phyloP scores from a whole-genome alignment of 2,888 invertebrate species.

The Drosophila melanocephala region DNA sequence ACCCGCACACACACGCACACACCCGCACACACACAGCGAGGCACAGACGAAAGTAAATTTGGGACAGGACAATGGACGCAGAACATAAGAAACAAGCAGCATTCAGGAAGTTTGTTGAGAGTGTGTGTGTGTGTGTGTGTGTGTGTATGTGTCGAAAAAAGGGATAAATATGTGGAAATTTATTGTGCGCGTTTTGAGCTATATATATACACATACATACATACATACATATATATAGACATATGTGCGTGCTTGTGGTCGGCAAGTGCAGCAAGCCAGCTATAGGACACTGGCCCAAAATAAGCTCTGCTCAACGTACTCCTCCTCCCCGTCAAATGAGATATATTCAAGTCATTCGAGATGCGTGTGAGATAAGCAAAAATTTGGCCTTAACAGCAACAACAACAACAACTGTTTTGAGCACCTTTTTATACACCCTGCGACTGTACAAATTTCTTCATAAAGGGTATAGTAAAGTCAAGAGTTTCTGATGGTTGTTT shows the following conservation, averaged over 20 bases:
- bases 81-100: conserved; percentile 49
- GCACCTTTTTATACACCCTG: conserved; percentile 39
- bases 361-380: conserved; percentile 74
- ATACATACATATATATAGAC: background rate
- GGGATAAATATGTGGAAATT: conserved; percentile 77
- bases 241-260: conserved; percentile 26
- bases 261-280: conserved; percentile 55
- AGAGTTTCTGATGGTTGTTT: background rate
- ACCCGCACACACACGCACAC: conserved; percentile 13
- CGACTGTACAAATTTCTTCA: accelerated
- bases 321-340: conserved; percentile 81
- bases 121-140: background rate
- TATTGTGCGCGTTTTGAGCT: conserved; percentile 67
- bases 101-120: conserved; percentile 22
- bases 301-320: conserved; percentile 59
- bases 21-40: conserved; percentile 21
- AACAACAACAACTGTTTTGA: conserved; percentile 19
- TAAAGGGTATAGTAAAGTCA: background rate
- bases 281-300: conserved; percentile 16
- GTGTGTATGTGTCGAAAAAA: conserved; percentile 45
- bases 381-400: conserved; percentile 62
- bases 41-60: conserved; percentile 29
- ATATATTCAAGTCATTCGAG: conserved; percentile 78
- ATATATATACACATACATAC: background rate
- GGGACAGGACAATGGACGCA: conserved; percentile 44